phyloP scores from a whole-genome alignment of 2,888 invertebrate genomes.

The Buathra laborator region DNA sequence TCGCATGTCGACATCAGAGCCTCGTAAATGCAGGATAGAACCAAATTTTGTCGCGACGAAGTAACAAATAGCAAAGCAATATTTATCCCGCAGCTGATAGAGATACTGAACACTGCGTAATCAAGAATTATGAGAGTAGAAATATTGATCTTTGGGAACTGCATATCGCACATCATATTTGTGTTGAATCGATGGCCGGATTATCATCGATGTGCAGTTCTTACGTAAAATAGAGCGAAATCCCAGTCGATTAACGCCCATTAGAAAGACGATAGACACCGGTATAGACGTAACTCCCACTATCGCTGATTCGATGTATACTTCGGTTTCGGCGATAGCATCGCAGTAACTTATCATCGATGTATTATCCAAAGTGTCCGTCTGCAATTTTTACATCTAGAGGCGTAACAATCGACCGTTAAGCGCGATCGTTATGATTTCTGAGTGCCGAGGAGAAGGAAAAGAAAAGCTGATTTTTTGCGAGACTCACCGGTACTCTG shows the following conservation, averaged over 20 bases:
- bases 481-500: background rate
- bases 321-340: conserved; percentile 88
- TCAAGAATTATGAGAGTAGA: background rate
- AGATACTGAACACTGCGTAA: conserved; percentile 89
- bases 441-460: too few relatives aligned
- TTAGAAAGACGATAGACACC: conserved; percentile 91
- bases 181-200: too few relatives aligned
- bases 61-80: conserved; percentile 91
- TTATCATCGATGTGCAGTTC: conserved; percentile 68
- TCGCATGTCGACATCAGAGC: conserved; percentile 92
- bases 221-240: conserved; percentile 92
- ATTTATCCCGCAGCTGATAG: conserved; percentile 90
- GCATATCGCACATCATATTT: too few relatives aligned
- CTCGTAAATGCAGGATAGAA: conserved; percentile 92
- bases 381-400: conserved; percentile 17
- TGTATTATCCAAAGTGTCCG: conserved; percentile 1
- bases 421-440: background rate
- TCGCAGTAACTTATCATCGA: conserved; percentile 86
- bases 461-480: background rate
- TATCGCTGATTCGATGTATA: conserved; percentile 91
- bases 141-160: too few relatives aligned
- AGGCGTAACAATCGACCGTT: background rate
- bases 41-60: conserved; percentile 90
- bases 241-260: conserved; percentile 92
- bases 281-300: conserved; percentile 92